Base-by-base conservation (phyloP, 2,113 vertebrate species). In the Chaenogobius annularis region DNA sequence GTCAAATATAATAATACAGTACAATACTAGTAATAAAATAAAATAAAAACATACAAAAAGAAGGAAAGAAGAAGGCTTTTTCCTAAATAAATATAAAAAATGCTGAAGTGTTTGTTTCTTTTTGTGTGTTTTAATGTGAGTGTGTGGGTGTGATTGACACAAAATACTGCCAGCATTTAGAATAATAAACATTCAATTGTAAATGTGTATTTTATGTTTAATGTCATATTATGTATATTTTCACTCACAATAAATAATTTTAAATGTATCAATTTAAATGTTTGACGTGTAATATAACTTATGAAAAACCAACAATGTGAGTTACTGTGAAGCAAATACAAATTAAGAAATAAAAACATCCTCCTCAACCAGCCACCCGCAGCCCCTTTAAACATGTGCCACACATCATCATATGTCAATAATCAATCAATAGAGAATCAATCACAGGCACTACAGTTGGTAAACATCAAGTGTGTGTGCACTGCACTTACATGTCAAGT, bases 101-200 rank as follows among this genome's bases (percentile, higher is more conserved):
- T 11, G 20, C 20, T 8, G 40, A 72, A 73, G 43, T 81, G 69
- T 82, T 68, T 66, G 69, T n/a, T n/a, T n/a, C n/a, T n/a, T n/a
- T n/a, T n/a, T 65, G 69, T 61, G n/a, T 48, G 59, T 58, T 26
- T 22, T 3, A 7, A 67, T 75, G 71, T 17, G 11, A 64, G 66
- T 75, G 71, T 17, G 11, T 63, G 17, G 19, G 23, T 55, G 58
- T 69, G 47, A 46, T 46, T 77, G 65, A 35, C 58, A 22, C 58
- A 61, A 62, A 62, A 62, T 40, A 17, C 2, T 15, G 37, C 7
- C 59, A 62, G 3, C 37, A 8, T 62, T 37, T 19, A 19, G 3
- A 62, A 62, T 62, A 37, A 37, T 7, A 62, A 17, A 62, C 15
- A 40, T 62, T 7, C 15, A 37, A 62, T 62, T 62, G 15, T 26